Evolutionary conservation across 2,888 invertebrate species (phyloP), one percentile per base, ranked within the genome.

Genomic region (Elegia similella): DNA sequence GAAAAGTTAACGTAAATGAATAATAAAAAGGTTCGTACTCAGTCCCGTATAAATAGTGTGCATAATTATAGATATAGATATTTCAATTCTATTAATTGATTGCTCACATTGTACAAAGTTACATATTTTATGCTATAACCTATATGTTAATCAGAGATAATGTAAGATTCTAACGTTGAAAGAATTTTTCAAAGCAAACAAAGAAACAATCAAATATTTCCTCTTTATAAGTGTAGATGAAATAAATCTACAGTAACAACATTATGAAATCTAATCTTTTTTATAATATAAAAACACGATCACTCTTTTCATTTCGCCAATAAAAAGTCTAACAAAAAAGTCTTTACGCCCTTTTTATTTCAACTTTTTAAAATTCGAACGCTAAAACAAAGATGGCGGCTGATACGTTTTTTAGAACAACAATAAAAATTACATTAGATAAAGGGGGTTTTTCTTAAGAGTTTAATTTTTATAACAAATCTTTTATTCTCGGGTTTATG

Each of bases 391-490:
- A 82, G 85, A 82, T 78, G 74, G 75, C 72, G 63, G 76, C 78
- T 79, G 75, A 69, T 70, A 69, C 64, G 67, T 67, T 75, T 74
- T 80, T 81, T 79, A 74, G 70, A 82, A 79, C 80, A 82, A 84
- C 78, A 80, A 86, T 86, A 83, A 84, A 86, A 88, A 87, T 84
- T 85, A 86, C 76, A 75, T 69, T 73, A 75, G 78, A 80, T 82
- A 84, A 82, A 77, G 75, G 79, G 78, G 73, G 75, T 69, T 75
- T 78, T 78, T 79, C 77, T 83, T 84, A 82, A 84, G 86, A 85
- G 82, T 87, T 86, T 86, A 88, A 88, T 88, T 89, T 88, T 88
- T 85, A 86, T 72, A 83, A 78, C 82, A 83, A 85, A 84, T 85
- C 85, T 86, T 87, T 87, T 87, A 87, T 84, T 84, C 58, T 70